Base-by-base conservation (phyloP, 2,113 vertebrate species). In the Pleuronectes platessa region DNA sequence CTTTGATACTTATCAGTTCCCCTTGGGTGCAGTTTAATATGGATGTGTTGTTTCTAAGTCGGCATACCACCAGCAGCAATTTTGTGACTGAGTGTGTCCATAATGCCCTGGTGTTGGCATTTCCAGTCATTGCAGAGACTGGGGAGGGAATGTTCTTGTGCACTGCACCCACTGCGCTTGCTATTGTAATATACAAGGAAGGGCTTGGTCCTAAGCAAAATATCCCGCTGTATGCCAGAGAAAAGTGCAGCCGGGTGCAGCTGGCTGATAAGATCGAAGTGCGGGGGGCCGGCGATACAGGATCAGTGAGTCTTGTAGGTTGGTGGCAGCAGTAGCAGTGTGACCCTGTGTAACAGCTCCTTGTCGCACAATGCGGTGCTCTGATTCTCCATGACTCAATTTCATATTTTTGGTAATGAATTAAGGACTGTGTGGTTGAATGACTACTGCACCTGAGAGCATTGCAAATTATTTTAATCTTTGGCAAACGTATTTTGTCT, bases 131-230 rank as follows among this genome's bases (percentile, higher is more conserved):
- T 77, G 78, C 66, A 69, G 56, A 78, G 68, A 70, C 45, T 61
- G 71, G 61, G 76, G 61, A 84, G 80, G 78, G 82, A 84, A 80
- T 79, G 73, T 91, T 81, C 58, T 87, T 69, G 71, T 68, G 73
- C 73, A 59, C 71, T 87, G 86, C 84, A 70, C 74, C 75, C 71
- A 78, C 70, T 80, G 71, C n/a, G 20, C 75, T 76, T 61, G 86
- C 95, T 86, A 89, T 93, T 95, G 93, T 96, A 95, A 95, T 92
- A 94, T 96, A 87, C 81, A 88, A 96, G 97, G 97, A 98, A 98
- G 96, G 96, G 96, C 92, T 97, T 95, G 97, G 96, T 92, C 95
- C 90, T 87, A 77, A 93, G 90, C 92, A 91, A 92, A 95, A 95
- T 96, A 94, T 93, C 90, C 93, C 88, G 27, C 90, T 89, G 86